These are phyloP conservation scores for Pantherophis vulpinus DNA, from an alignment of 2,797 vertebrate species.

Conservation along the genomic window DNA sequence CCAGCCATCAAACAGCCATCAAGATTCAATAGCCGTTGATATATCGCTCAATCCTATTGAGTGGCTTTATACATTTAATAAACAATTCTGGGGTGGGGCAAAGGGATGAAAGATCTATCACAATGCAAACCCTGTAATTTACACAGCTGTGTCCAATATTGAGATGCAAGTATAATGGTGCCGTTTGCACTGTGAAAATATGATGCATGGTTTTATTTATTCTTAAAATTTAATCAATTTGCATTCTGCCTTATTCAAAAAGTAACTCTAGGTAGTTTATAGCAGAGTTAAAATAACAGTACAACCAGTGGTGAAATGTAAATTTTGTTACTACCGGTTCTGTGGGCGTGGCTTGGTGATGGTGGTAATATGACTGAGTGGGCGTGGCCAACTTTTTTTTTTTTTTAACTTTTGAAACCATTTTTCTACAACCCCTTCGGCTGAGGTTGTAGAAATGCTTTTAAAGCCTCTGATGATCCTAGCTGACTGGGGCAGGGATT, in stretches of 20 bases:
- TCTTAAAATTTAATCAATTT: neutral
- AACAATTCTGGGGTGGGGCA: neutral
- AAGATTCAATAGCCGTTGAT: neutral
- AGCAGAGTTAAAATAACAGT: neutral
- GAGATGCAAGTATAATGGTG: neutral
- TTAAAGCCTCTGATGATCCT: no score
- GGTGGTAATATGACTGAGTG: no score
- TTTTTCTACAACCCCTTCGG: no score
- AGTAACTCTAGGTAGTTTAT: neutral
- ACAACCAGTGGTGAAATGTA: neutral
- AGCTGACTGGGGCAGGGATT: no score
- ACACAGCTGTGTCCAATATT: neutral
- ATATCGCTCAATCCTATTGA: neutral
- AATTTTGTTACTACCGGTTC: no score
- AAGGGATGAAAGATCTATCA: neutral
- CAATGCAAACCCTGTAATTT: neutral
- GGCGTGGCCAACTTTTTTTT: no score
- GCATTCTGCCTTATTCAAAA: neutral
- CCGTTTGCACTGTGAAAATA: neutral
- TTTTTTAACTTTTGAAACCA: no score
- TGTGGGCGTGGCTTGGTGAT: no score
- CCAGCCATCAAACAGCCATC: neutral
- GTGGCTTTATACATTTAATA: neutral
- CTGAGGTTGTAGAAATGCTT: no score
- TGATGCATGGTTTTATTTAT: neutral